Percentiles rank a stretch among this genome's conserved stretches.
These are phyloP conservation scores for Paradisaea rubra DNA, from an alignment of 2,113 vertebrate genomes.

Conservation along the genomic window DNA sequence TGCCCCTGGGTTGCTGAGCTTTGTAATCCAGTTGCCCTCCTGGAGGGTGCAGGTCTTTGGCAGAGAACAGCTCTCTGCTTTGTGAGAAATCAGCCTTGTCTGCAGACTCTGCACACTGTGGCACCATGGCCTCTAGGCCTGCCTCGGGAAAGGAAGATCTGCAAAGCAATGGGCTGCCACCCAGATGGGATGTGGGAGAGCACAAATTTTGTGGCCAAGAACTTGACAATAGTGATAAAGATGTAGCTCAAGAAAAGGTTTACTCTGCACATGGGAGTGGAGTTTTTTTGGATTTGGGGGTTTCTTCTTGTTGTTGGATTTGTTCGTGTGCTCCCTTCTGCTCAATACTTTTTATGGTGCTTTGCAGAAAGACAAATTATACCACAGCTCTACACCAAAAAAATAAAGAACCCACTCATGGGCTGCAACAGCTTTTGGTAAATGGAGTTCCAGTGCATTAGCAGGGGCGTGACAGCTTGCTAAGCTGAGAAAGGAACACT, in stretches of 20 bases:
- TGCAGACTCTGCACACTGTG: neutral
- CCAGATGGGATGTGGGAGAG: neutral
- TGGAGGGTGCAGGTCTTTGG: neutral
- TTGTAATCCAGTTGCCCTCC: neutral
- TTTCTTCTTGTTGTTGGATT: neutral
- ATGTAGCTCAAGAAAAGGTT: neutral
- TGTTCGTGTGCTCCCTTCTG: neutral
- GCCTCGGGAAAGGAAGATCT: neutral
- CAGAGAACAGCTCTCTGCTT: neutral
- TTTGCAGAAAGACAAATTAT: neutral
- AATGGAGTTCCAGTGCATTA: neutral
- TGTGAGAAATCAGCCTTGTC: neutral
- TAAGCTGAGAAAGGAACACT: neutral
- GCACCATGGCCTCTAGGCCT: neutral
- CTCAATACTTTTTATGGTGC: neutral
- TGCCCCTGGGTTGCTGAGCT: neutral
- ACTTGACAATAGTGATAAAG: neutral
- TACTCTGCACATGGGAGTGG: neutral
- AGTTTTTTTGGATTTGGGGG: neutral
- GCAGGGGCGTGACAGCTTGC: neutral
- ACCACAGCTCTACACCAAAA: neutral
- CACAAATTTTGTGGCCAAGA: neutral
- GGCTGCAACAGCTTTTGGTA: neutral
- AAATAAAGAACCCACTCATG: neutral
- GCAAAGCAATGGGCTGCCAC: neutral